Evolutionary conservation across 1,140 invertebrate genomes (phyloP).

Genomic region (Apolygus lucorum): DNA sequence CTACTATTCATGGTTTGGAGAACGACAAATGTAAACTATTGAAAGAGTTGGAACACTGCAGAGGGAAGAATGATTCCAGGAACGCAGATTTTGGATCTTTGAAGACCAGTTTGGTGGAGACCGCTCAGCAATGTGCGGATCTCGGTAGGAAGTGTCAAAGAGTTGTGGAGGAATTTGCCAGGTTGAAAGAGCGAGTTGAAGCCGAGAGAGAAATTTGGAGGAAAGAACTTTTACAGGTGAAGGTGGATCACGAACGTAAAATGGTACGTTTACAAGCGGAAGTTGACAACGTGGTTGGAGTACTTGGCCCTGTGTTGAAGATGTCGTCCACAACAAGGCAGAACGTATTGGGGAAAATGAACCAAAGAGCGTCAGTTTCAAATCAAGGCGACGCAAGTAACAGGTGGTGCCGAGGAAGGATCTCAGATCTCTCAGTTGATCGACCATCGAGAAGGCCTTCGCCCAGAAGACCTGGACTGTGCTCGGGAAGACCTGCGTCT

Average conservation of each 20-base stretch:
- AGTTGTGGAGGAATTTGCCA: background rate
- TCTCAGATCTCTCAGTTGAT: too few relatives aligned
- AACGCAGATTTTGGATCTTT: background rate
- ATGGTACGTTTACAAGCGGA: background rate
- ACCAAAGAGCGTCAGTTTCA: too few relatives aligned
- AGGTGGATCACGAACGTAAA: background rate
- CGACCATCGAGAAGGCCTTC: too few relatives aligned
- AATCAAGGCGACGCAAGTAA: too few relatives aligned
- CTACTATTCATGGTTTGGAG: conserved; percentile 31
- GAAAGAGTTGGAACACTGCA: background rate
- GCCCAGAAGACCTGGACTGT: too few relatives aligned
- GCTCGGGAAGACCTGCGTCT: too few relatives aligned
- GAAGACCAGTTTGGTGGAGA: background rate
- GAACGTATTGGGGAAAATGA: too few relatives aligned
- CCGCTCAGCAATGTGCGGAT: background rate
- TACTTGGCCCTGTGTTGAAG: too few relatives aligned
- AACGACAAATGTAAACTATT: background rate
- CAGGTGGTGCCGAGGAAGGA: too few relatives aligned
- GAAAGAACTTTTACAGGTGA: background rate
- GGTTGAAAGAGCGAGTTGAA: background rate
- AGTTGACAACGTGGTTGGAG: background rate
- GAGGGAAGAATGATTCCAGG: background rate
- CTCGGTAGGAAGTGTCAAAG: background rate
- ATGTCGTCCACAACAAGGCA: too few relatives aligned
- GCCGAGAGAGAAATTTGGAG: background rate